These are phyloP conservation scores for Ctenicera cuprea DNA, from an alignment of 2,888 invertebrate genomes.

Conservation along the genomic window DNA sequence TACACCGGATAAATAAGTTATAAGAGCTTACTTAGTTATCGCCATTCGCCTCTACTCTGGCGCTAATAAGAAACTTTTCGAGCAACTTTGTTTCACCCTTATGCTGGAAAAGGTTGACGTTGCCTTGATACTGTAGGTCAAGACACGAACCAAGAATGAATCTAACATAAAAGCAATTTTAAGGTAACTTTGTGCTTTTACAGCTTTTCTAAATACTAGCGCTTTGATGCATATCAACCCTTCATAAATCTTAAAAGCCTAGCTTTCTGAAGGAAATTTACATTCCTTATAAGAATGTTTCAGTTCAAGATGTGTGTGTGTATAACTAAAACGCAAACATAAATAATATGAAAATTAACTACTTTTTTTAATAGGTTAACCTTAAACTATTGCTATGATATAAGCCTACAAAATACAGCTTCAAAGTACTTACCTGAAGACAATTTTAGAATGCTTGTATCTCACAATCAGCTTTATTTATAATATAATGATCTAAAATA, in stretches of 20 bases:
- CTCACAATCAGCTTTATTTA: too few species aligned
- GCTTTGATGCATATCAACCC: constrained; percentile 33
- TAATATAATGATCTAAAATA: too few species aligned
- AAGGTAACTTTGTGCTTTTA: constrained; percentile 11
- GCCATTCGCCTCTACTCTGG: constrained; percentile 21
- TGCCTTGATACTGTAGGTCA: constrained; percentile 32
- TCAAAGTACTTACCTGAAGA: too few species aligned
- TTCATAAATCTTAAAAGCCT: constrained; percentile 21
- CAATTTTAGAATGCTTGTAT: too few species aligned
- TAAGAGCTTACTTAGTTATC: constrained; percentile 36
- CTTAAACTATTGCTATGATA: too few species aligned
- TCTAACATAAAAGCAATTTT: constrained; percentile 24
- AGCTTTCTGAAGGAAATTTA: constrained; percentile 29
- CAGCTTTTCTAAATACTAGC: constrained; percentile 26
- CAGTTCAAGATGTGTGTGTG: too few species aligned
- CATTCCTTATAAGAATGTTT: constrained; percentile 22
- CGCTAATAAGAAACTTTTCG: constrained; percentile 39
- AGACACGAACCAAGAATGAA: constrained; percentile 25
- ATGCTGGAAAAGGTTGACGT: constrained; percentile 32
- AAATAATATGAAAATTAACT: too few species aligned
- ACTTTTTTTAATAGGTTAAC: too few species aligned
- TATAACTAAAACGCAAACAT: too few species aligned
- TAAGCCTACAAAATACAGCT: too few species aligned
- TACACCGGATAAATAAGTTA: constrained; percentile 36
- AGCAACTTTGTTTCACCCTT: constrained; percentile 31